These are phyloP conservation scores for Passer montanus DNA, from an alignment of 2,113 vertebrate species.

Conservation along the genomic window DNA sequence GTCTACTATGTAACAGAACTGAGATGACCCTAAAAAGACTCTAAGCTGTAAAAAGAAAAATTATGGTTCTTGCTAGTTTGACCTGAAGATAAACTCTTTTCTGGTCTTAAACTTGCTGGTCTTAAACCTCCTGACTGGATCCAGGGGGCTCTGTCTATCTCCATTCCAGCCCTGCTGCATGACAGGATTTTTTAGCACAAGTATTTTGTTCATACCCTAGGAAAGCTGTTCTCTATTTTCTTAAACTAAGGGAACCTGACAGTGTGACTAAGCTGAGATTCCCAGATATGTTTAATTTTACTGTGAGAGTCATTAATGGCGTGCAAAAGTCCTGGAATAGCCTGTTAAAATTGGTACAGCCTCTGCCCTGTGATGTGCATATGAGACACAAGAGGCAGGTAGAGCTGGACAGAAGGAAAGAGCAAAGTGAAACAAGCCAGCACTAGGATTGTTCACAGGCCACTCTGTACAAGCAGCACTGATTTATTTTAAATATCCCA, in stretches of 20 bases:
- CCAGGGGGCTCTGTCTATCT: background rate
- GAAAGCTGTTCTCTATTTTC: background rate
- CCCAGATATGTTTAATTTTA: background rate
- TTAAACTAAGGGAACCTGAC: background rate
- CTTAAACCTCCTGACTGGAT: background rate
- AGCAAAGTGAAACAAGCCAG: background rate
- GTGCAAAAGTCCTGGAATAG: background rate
- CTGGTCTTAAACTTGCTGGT: background rate
- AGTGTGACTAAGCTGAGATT: background rate
- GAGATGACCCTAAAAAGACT: background rate
- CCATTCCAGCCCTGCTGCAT: background rate
- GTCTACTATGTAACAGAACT: background rate
- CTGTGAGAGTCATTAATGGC: background rate
- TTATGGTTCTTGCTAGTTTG: background rate
- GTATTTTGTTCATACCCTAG: background rate
- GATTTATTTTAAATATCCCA: background rate
- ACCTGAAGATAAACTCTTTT: background rate
- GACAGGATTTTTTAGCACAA: background rate
- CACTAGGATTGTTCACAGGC: rapidly evolving
- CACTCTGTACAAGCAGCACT: background rate
- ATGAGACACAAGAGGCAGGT: background rate
- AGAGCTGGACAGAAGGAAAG: background rate
- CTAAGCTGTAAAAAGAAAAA: background rate
- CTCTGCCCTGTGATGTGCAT: background rate
- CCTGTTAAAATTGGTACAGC: background rate